phyloP scores from a whole-genome alignment of 2,113 vertebrate species.

The Dermatemys mawii region DNA sequence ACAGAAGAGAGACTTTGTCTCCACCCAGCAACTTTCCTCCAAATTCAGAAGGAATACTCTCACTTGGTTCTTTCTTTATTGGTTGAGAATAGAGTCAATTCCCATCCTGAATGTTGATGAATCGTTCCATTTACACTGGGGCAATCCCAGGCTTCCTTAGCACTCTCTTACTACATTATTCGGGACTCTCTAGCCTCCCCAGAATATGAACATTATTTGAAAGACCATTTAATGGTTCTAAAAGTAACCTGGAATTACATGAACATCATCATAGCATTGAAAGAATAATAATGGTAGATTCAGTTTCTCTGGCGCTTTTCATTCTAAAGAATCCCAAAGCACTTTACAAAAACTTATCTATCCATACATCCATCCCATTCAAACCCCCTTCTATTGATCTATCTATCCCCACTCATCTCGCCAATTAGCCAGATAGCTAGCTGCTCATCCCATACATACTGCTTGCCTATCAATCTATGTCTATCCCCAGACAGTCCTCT shows the following conservation, averaged over 20 bases:
- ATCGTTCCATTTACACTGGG: background rate
- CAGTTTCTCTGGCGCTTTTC: background rate
- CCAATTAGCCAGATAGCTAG: background rate
- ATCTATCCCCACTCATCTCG: background rate
- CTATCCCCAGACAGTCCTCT: background rate
- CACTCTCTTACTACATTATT: background rate
- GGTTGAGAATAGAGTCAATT: background rate
- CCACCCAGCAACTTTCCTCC: background rate
- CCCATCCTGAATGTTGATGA: background rate
- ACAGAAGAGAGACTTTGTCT: background rate
- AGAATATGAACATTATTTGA: background rate
- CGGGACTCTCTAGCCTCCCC: background rate
- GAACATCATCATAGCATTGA: background rate
- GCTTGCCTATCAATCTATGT: background rate
- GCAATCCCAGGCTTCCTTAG: background rate
- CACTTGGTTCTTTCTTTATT: background rate
- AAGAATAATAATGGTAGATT: background rate
- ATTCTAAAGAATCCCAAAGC: background rate
- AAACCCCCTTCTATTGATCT: background rate
- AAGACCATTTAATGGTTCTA: background rate
- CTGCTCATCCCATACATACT: background rate
- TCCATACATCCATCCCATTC: background rate
- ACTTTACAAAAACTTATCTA: background rate
- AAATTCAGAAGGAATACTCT: background rate
- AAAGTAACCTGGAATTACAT: background rate